These are phyloP conservation scores for Tenualosa thibaudeaui DNA, from an alignment of 2,797 vertebrate genomes.

Conservation along the genomic window DNA sequence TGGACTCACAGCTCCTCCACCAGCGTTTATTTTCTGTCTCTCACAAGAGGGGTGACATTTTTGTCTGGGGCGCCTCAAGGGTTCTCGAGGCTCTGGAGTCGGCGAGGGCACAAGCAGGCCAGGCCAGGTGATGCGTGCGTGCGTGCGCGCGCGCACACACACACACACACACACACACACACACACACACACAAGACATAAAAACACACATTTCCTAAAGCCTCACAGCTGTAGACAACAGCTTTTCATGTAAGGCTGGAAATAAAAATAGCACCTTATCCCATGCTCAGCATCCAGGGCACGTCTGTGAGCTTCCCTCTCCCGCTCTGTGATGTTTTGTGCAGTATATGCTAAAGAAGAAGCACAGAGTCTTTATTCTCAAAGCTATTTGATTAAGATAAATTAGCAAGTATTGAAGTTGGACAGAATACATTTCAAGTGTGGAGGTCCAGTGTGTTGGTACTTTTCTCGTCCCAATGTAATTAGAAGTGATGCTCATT, in stretches of 20 bases:
- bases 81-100: conserved; percentile 45
- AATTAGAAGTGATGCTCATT: conserved; percentile 6
- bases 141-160: not conserved
- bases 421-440: not conserved
- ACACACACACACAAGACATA: not conserved
- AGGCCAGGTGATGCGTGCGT: conserved; percentile 46
- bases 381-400: not conserved
- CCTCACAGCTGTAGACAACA: conserved; percentile 16
- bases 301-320: not conserved
- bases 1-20: conserved; percentile 69
- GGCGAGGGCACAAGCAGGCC: conserved; percentile 65
- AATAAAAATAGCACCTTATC: conserved; percentile 17
- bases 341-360: not conserved
- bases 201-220: not conserved
- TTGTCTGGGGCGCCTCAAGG: conserved; percentile 63
- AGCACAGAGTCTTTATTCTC: not conserved
- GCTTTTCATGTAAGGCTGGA: conserved; percentile 1
- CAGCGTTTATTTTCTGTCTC: conserved; percentile 69
- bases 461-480: not conserved
- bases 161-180: conserved; percentile 16
- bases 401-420: not conserved
- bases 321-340: not conserved
- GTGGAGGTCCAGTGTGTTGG: not conserved
- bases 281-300: conserved; percentile 19
- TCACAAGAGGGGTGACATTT: conserved; percentile 76